Percentiles rank a stretch among this genome's conserved stretches.
These are phyloP conservation scores for Xylocampa areola DNA, from an alignment of 2,888 invertebrate species.

Conservation along the genomic window DNA sequence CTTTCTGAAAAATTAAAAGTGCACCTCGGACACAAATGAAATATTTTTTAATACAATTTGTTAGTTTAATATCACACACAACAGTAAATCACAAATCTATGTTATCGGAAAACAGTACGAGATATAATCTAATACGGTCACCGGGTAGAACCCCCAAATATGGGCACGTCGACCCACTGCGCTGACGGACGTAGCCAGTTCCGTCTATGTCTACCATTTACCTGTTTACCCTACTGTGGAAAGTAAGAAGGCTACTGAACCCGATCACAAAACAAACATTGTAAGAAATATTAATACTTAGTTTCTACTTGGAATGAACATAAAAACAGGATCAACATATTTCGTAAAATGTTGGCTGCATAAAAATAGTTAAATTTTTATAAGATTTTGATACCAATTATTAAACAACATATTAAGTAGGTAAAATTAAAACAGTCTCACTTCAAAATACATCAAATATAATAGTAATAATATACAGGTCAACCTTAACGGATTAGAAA, in stretches of 20 bases:
- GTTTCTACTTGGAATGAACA: background rate
- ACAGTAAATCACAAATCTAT: slow-evolving; percentile 37
- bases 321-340: background rate
- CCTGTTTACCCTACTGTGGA: slow-evolving; percentile 80
- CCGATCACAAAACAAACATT: slow-evolving; percentile 59
- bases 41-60: background rate
- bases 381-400: no score
- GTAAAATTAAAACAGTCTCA: no score
- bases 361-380: no score
- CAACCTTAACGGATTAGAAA: slow-evolving; percentile 1
- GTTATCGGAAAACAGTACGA: slow-evolving; percentile 44
- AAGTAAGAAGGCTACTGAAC: slow-evolving; percentile 77
- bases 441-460: no score
- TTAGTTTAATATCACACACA: slow-evolving; percentile 13
- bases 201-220: slow-evolving; percentile 81
- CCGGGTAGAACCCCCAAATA: slow-evolving; percentile 77
- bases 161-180: slow-evolving; percentile 80
- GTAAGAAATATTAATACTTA: slow-evolving; percentile 53
- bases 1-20: no score
- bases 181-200: slow-evolving; percentile 79
- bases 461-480: background rate
- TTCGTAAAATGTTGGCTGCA: background rate
- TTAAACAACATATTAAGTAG: background rate
- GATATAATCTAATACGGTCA: slow-evolving; percentile 81
- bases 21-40: no score